Evolutionary conservation across 2,113 vertebrate genomes (phyloP).

Genomic region (Lanius collurio): DNA sequence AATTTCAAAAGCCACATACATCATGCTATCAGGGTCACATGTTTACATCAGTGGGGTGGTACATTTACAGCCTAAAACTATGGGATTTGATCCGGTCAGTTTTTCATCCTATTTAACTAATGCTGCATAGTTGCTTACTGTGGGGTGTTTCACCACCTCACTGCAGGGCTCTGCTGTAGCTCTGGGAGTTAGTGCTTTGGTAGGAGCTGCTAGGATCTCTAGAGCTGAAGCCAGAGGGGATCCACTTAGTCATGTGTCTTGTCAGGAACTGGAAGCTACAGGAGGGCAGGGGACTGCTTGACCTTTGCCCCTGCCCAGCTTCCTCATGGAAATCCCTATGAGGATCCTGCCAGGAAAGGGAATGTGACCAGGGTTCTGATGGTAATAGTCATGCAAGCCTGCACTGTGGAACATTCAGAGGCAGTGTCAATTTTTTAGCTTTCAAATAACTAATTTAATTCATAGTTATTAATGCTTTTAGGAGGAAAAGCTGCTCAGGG

Average conservation of each 20-base stretch:
- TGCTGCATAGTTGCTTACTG: neutral
- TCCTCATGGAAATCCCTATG: neutral
- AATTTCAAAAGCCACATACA: neutral
- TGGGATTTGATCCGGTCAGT: neutral
- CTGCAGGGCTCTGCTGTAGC: neutral
- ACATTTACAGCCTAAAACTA: neutral
- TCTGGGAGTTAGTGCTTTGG: neutral
- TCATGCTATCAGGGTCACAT: neutral
- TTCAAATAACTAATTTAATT: neutral
- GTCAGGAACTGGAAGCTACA: neutral
- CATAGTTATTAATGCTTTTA: neutral
- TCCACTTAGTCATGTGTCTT: neutral
- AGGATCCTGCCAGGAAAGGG: neutral
- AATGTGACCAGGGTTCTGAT: neutral
- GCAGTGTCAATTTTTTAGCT: neutral
- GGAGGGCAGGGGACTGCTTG: neutral
- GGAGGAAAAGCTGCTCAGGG: neutral
- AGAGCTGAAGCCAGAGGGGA: neutral
- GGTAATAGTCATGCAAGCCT: neutral
- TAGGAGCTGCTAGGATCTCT: neutral
- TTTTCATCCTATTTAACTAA: neutral
- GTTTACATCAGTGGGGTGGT: neutral
- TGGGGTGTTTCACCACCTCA: neutral
- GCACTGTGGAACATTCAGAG: neutral
- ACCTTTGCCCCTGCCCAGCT: neutral